Conservation (phyloP, 2,888 invertebrate species). For the Nemapogon koenigi region DNA sequence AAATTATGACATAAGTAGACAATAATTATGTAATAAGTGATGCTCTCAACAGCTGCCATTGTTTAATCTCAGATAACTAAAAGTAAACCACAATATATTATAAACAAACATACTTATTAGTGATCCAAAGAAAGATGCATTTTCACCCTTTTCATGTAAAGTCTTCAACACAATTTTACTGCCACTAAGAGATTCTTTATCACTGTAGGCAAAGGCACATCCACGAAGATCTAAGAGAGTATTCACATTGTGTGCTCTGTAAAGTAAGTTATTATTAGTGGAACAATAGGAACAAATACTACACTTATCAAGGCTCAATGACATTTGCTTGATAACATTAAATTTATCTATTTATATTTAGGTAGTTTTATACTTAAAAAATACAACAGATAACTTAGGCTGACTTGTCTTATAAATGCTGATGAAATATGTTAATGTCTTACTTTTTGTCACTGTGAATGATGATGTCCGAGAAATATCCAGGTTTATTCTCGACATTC, state of each 20-base stretch:
- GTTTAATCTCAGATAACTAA: no score
- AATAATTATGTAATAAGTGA: no score
- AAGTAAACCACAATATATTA: no score
- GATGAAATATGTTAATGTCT: conserved; percentile 17
- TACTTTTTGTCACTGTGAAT: conserved; percentile 66
- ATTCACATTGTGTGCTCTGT: conserved; percentile 61
- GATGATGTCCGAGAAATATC: conserved; percentile 69
- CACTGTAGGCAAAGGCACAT: conserved; percentile 60
- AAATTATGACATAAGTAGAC: no score
- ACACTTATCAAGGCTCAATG: conserved; percentile 49
- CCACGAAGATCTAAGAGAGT: conserved; percentile 64
- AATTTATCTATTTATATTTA: conserved; percentile 28
- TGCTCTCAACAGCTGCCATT: no score
- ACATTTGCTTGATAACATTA: conserved; percentile 47
- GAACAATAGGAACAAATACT: conserved; percentile 36
- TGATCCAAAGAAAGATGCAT: conserved; percentile 67
- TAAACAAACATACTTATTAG: conserved; percentile 42
- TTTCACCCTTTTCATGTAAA: conserved; percentile 62
- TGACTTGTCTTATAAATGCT: neutral
- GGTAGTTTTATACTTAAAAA: conserved; percentile 1
- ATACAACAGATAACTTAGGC: conserved; percentile 1
- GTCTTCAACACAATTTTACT: conserved; percentile 59
- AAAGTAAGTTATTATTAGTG: conserved; percentile 25
- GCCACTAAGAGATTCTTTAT: conserved; percentile 61
- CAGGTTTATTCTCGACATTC: conserved; percentile 55